Evolutionary conservation across 2,113 vertebrate species (phyloP).

Genomic region (Silurus asotus): DNA sequence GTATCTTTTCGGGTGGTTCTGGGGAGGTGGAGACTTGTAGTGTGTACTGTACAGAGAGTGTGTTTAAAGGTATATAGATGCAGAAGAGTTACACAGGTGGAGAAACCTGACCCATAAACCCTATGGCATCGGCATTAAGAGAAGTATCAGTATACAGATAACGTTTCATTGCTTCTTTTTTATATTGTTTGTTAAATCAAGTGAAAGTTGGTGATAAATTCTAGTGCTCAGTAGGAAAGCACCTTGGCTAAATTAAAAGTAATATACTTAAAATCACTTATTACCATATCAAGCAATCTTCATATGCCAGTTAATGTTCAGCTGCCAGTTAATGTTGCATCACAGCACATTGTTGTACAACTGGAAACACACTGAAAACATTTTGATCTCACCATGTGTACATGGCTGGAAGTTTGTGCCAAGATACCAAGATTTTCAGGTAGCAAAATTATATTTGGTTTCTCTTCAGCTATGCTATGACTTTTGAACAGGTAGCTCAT

Average conservation of each 20-base stretch:
- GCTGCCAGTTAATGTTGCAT: constrained; percentile 6
- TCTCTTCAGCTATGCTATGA: no score
- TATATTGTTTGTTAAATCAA: neutral
- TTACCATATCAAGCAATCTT: neutral
- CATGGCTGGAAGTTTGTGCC: no score
- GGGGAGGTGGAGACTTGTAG: no score
- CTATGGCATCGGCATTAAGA: no score
- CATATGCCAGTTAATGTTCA: neutral
- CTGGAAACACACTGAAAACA: neutral
- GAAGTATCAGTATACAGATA: no score
- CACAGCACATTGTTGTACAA: neutral
- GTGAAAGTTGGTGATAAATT: neutral
- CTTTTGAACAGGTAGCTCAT: neutral
- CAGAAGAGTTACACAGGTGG: no score
- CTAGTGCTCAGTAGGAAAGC: neutral
- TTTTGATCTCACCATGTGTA: neutral
- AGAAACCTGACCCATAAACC: no score
- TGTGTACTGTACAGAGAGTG: no score
- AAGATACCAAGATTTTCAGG: no score
- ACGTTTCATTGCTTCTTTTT: no score
- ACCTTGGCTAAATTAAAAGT: neutral
- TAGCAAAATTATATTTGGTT: neutral
- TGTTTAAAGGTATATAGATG: no score
- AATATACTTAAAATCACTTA: neutral
- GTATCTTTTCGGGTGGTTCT: no score